A percentile compares a stretch with the other conserved stretches of the same genome.
Evolutionary conservation across 2,888 invertebrate genomes (phyloP).

Genomic region (Cantharis rustica): DNA sequence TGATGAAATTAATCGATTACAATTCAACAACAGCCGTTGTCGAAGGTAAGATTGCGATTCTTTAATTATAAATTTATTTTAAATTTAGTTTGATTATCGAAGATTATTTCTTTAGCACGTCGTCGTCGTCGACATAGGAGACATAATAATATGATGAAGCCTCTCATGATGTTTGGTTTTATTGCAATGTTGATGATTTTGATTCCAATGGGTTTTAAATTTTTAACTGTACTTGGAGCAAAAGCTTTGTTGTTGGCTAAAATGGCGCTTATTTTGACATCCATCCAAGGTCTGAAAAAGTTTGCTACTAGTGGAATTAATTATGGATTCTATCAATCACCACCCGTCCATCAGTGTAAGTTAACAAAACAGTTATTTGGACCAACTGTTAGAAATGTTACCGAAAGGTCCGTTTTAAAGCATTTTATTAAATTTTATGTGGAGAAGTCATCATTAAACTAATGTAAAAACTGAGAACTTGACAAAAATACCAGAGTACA

Average conservation of each 20-base stretch:
- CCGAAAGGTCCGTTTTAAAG: too few relatives aligned
- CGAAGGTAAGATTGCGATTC: not conserved
- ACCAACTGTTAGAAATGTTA: too few relatives aligned
- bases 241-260: slow-evolving; percentile 81
- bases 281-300: slow-evolving; percentile 80
- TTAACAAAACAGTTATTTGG: not conserved
- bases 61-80: too few relatives aligned
- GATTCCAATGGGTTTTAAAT: slow-evolving; percentile 83
- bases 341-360: slow-evolving; percentile 26
- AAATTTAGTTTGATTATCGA: too few relatives aligned
- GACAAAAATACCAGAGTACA: too few relatives aligned
- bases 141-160: slow-evolving; percentile 68
- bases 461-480: too few relatives aligned
- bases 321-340: slow-evolving; percentile 75
- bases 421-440: too few relatives aligned
- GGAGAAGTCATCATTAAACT: too few relatives aligned
- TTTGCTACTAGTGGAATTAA: slow-evolving; percentile 75
- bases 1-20: not conserved
- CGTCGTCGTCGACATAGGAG: slow-evolving; percentile 67
- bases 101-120: slow-evolving; percentile 44
- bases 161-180: slow-evolving; percentile 79
- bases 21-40: not conserved
- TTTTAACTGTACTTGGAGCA: slow-evolving; percentile 80
- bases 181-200: slow-evolving; percentile 77
- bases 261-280: slow-evolving; percentile 78